phyloP scores from a whole-genome alignment of 1,140 invertebrate genomes.

The Diplogasteroides magnus region DNA sequence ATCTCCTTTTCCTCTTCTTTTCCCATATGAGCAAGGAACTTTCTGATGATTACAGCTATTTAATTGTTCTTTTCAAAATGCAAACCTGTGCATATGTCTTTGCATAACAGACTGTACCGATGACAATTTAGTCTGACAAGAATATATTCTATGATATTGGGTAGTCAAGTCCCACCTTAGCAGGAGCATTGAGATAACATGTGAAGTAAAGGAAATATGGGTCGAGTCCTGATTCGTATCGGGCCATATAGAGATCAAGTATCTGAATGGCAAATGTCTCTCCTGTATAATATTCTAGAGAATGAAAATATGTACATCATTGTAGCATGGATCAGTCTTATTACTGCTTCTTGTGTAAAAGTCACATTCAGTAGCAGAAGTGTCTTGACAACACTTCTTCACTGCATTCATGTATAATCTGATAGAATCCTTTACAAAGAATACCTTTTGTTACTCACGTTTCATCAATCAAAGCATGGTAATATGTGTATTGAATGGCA shows the following conservation, averaged over 20 bases:
- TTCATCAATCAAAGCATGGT: constrained; percentile 37
- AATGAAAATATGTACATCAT: constrained; percentile 7
- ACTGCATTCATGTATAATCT: constrained; percentile 15
- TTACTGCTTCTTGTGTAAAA: constrained; percentile 12
- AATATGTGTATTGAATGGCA: constrained; percentile 31
- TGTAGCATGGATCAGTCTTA: neutral
- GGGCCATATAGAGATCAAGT: constrained; percentile 14
- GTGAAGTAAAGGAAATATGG: constrained; percentile 38
- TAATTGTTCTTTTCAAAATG: too few species aligned
- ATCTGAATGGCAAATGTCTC: neutral
- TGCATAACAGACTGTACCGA: too few species aligned
- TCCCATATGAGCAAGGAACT: too few species aligned
- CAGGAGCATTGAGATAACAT: constrained; percentile 29
- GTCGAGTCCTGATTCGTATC: constrained; percentile 36
- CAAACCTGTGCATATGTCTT: too few species aligned
- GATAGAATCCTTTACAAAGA: neutral
- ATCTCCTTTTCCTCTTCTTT: too few species aligned
- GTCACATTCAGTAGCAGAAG: constrained; percentile 10
- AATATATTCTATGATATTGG: too few species aligned
- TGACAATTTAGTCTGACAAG: too few species aligned
- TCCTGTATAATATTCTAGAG: neutral
- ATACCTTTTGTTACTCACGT: constrained; percentile 6
- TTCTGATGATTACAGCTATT: too few species aligned
- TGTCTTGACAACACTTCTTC: constrained; percentile 15
- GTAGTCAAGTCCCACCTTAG: too few species aligned